A percentile compares a stretch with the other conserved stretches of the same genome.
These are phyloP conservation scores for Chrysaora quinquecirrha DNA, from an alignment of 30 jellyfish, hydroid and myxozoan species.

Conservation along the genomic window DNA sequence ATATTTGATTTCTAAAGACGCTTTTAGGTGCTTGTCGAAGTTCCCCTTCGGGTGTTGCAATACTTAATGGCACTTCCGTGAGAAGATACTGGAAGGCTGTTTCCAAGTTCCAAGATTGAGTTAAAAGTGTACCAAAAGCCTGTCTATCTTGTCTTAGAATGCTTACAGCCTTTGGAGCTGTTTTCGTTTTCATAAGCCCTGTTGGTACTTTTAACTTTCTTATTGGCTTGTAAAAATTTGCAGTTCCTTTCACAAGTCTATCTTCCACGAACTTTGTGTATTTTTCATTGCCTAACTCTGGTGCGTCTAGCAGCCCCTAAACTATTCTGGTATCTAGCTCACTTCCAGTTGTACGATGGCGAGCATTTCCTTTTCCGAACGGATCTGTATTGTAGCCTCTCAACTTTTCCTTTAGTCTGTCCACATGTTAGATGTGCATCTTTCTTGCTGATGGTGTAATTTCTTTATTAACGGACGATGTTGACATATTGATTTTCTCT, in stretches of 20 bases:
- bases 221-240: constrained; percentile 25
- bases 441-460: constrained; percentile 28
- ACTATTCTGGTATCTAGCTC: constrained; percentile 16
- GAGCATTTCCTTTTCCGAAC: constrained; percentile 25
- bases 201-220: constrained; percentile 14
- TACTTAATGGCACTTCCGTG: constrained; percentile 3
- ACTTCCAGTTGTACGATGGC: constrained; percentile 20
- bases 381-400: constrained; percentile 20
- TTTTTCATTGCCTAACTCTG: constrained; percentile 32
- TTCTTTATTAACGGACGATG: constrained; percentile 42
- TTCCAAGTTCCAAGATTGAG: not conserved
- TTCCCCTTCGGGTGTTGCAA: constrained; percentile 25
- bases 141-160: not conserved
- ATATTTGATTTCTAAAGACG: constrained; percentile 19
- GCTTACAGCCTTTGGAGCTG: not conserved
- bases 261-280: constrained; percentile 12
- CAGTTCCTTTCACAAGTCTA: constrained; percentile 36
- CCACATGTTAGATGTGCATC: constrained; percentile 23
- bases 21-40: constrained; percentile 26
- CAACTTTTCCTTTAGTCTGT: constrained; percentile 27
- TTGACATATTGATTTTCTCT: constrained; percentile 34
- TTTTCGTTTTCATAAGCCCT: constrained; percentile 6
- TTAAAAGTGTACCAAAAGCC: constrained; percentile 1
- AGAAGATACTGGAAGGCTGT: not conserved
- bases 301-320: constrained; percentile 27